Percentiles rank a stretch among this genome's conserved stretches.
phyloP scores from a whole-genome alignment of 1,140 invertebrate species.

The Cardiocondyla obscurior region DNA sequence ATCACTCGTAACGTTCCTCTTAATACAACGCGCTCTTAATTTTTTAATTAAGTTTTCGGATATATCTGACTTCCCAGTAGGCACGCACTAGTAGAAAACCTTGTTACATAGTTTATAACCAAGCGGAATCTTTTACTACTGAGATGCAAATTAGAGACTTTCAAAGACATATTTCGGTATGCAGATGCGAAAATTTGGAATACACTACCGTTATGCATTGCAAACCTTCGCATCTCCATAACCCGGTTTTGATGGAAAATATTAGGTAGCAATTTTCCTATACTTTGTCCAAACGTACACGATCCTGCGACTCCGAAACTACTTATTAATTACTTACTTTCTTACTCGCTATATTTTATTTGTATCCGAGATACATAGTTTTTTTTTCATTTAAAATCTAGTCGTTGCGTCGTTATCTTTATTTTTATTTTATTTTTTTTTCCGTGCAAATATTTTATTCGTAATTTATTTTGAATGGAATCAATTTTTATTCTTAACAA shows the following conservation, averaged over 20 bases:
- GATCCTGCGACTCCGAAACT: background rate
- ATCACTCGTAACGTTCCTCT: background rate
- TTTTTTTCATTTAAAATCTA: background rate
- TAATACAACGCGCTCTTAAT: background rate
- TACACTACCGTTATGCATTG: slow-evolving; percentile 37
- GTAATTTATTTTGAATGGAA: background rate
- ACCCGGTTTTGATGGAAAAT: slow-evolving; percentile 32
- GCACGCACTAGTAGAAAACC: background rate
- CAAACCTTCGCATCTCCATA: slow-evolving; percentile 21
- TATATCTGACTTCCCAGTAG: background rate
- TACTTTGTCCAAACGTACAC: background rate
- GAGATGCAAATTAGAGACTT: slow-evolving; percentile 42
- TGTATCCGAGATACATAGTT: background rate
- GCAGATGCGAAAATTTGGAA: slow-evolving; percentile 47
- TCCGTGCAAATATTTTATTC: background rate
- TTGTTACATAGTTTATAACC: slow-evolving; percentile 11
- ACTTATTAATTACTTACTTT: slow-evolving; percentile 5
- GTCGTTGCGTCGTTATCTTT: too few relatives aligned
- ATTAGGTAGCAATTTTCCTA: slow-evolving; percentile 40
- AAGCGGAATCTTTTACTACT: slow-evolving; percentile 13
- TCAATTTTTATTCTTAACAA: background rate
- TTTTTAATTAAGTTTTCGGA: background rate
- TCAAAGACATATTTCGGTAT: slow-evolving; percentile 43
- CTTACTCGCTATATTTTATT: background rate
- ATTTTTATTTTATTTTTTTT: background rate